Evolutionary conservation across 1,140 invertebrate genomes (phyloP).

Genomic region (Drosophila bifasciata): DNA sequence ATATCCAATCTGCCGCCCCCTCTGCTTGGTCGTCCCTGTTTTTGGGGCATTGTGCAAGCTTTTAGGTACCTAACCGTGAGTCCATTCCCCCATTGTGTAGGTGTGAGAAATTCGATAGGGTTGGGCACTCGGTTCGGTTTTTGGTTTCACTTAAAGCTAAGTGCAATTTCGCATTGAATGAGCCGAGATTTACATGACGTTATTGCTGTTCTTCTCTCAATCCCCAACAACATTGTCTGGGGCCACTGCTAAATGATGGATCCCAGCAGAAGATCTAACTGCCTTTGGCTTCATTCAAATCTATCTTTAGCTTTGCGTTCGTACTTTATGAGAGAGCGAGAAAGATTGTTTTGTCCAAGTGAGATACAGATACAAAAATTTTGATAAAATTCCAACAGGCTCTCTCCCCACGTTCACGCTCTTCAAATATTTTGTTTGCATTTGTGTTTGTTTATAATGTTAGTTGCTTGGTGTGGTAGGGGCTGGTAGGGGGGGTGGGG

Average conservation of each 20-base stretch:
- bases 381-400: slow-evolving; percentile 55
- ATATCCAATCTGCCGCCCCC: neutral
- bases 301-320: too few relatives aligned
- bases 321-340: too few relatives aligned
- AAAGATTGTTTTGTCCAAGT: neutral
- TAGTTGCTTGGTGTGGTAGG: slow-evolving; percentile 22
- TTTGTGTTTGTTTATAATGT: slow-evolving; percentile 66
- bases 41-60: slow-evolving; percentile 64
- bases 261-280: slow-evolving; percentile 20
- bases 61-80: slow-evolving; percentile 64
- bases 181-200: slow-evolving; percentile 14
- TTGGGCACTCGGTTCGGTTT: slow-evolving; percentile 26
- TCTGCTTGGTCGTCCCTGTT: neutral
- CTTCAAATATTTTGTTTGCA: slow-evolving; percentile 27
- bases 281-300: slow-evolving; percentile 1
- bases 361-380: slow-evolving; percentile 37
- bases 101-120: slow-evolving; percentile 75
- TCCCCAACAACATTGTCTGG: slow-evolving; percentile 17
- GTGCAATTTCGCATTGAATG: slow-evolving; percentile 60
- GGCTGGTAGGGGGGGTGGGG: neutral
- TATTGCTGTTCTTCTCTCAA: slow-evolving; percentile 5
- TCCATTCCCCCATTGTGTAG: slow-evolving; percentile 53
- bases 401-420: neutral
- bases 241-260: too few relatives aligned
- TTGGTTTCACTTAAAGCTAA: slow-evolving; percentile 52